Conservation (phyloP, 2,888 invertebrate species). For the Ormia ochracea region DNA sequence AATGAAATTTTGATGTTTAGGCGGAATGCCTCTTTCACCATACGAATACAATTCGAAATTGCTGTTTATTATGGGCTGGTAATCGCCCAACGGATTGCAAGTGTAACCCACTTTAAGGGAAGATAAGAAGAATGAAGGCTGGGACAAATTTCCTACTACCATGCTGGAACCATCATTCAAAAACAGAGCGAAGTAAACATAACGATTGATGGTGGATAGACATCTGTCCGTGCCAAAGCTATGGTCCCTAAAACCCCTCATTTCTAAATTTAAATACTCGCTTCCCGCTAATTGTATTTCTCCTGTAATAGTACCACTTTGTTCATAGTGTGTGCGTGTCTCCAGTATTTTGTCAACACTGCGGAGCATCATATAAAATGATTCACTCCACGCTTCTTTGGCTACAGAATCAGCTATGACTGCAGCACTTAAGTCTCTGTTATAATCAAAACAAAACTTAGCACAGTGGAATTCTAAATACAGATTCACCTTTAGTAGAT, state of each 20-base stretch:
- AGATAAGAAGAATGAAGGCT: constrained; percentile 79
- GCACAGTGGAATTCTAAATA: constrained; percentile 81
- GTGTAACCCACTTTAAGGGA: constrained; percentile 83
- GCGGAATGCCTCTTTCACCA: constrained; percentile 82
- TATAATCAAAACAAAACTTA: constrained; percentile 84
- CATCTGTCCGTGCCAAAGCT: constrained; percentile 87
- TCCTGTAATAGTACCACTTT: constrained; percentile 83
- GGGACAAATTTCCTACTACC: constrained; percentile 85
- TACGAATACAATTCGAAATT: constrained; percentile 82
- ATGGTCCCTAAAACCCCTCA: constrained; percentile 87
- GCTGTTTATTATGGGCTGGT: constrained; percentile 80
- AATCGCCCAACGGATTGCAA: constrained; percentile 78
- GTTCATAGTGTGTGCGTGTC: constrained; percentile 88
- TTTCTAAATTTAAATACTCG: constrained; percentile 78
- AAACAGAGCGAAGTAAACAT: constrained; percentile 87
- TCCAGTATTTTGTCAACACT: constrained; percentile 78
- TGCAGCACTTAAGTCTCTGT: constrained; percentile 82
- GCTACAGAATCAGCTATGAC: constrained; percentile 85
- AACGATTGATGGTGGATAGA: constrained; percentile 86
- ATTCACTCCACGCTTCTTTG: constrained; percentile 83
- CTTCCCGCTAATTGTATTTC: constrained; percentile 79
- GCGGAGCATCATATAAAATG: constrained; percentile 82
- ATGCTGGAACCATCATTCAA: constrained; percentile 83
- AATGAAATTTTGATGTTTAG: constrained; percentile 81
- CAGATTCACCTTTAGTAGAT: constrained; percentile 80